These are phyloP conservation scores for Caerostris extrusa DNA, from an alignment of 1,140 invertebrate genomes.

Conservation along the genomic window DNA sequence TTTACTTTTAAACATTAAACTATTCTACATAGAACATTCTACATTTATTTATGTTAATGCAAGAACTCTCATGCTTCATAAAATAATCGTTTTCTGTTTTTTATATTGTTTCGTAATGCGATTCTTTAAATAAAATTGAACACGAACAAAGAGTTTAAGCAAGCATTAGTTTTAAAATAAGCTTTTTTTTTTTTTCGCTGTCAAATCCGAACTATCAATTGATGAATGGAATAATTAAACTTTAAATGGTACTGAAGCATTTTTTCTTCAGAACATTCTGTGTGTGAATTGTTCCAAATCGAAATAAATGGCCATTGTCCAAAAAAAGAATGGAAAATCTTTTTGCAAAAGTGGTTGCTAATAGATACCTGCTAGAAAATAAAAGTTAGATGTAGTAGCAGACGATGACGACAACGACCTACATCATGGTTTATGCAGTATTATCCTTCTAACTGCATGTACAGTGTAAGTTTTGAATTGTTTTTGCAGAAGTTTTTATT, in stretches of 20 bases:
- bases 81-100: too few species aligned
- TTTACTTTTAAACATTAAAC: too few species aligned
- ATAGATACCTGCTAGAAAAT: conserved; percentile 48
- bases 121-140: neutral
- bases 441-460: neutral
- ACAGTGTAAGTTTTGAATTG: too few species aligned
- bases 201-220: neutral
- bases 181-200: neutral
- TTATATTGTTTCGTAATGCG: neutral
- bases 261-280: neutral
- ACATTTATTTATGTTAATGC: too few species aligned
- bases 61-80: too few species aligned
- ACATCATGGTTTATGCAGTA: neutral
- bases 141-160: neutral
- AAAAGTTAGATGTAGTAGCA: neutral
- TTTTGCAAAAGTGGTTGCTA: conserved; percentile 55
- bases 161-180: neutral
- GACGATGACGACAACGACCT: neutral
- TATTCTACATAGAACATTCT: too few species aligned
- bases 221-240: neutral
- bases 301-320: neutral
- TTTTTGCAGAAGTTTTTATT: too few species aligned
- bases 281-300: too few species aligned
- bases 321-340: neutral
- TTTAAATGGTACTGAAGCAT: neutral